Evolutionary conservation across 2,113 vertebrate genomes (phyloP).

Genomic region (Planiliza haematocheilus): DNA sequence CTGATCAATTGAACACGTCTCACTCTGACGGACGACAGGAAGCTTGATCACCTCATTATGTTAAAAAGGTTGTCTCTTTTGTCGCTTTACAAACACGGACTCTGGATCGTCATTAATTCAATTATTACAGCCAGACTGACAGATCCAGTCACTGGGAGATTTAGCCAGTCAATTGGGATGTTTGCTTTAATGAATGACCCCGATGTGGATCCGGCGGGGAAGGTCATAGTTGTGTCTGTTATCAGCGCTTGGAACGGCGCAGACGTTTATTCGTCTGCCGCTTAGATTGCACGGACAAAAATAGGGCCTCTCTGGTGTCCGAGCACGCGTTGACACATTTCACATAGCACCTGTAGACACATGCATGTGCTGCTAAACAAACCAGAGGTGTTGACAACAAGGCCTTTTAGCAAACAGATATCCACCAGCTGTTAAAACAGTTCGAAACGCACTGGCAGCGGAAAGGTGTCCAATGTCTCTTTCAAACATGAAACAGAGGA

Average conservation of each 20-base stretch:
- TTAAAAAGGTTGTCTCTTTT: background rate
- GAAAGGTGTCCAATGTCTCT: constrained; percentile 35
- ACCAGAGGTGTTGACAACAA: constrained; percentile 64
- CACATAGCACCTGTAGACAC: constrained; percentile 50
- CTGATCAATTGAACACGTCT: constrained; percentile 30
- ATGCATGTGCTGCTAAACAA: constrained; percentile 59
- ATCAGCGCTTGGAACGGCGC: constrained; percentile 3
- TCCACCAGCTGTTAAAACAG: constrained; percentile 57
- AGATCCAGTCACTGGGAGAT: constrained; percentile 1
- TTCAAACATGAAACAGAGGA: constrained; percentile 18
- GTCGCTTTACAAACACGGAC: background rate
- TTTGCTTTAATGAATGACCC: constrained; percentile 48
- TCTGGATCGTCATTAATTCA: background rate
- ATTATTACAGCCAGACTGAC: constrained; percentile 25
- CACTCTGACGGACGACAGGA: constrained; percentile 39
- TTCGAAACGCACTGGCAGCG: constrained; percentile 23
- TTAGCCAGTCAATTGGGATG: background rate
- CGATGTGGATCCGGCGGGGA: constrained; percentile 48
- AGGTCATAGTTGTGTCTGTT: constrained; percentile 47
- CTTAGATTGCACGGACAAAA: constrained; percentile 48
- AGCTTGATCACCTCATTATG: constrained; percentile 47
- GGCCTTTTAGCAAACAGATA: constrained; percentile 46
- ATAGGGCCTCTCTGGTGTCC: constrained; percentile 43
- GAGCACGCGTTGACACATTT: constrained; percentile 52
- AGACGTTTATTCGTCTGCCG: constrained; percentile 3